phyloP scores from a whole-genome alignment of 2,888 invertebrate species.

The Clusia tigrina region DNA sequence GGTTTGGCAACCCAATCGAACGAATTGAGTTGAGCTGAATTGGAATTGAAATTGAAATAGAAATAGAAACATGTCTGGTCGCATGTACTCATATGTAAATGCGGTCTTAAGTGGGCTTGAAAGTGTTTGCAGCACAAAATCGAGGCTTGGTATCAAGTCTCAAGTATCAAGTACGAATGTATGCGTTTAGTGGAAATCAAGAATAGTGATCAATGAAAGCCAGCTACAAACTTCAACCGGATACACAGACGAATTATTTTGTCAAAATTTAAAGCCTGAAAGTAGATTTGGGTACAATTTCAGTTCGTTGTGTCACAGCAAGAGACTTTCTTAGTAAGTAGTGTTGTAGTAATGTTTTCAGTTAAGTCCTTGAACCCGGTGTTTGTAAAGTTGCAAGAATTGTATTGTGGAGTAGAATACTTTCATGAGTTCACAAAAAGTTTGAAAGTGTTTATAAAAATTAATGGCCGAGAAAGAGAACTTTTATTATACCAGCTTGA shows the following conservation, averaged over 20 bases:
- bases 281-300: too few species aligned
- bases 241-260: not conserved
- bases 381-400: too few species aligned
- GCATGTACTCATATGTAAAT: not conserved
- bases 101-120: slow-evolving; percentile 5
- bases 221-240: slow-evolving; percentile 5
- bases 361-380: too few species aligned
- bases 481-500: too few species aligned
- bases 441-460: too few species aligned
- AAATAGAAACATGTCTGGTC: not conserved
- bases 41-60: not conserved
- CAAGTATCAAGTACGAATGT: not conserved
- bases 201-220: not conserved
- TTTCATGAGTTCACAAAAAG: too few species aligned
- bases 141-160: slow-evolving; percentile 6
- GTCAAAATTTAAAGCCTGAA: too few species aligned
- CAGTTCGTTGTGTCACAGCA: too few species aligned
- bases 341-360: too few species aligned
- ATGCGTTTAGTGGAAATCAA: not conserved
- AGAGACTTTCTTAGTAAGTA: too few species aligned
- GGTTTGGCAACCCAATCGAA: not conserved
- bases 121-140: not conserved
- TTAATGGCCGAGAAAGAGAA: too few species aligned
- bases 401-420: too few species aligned
- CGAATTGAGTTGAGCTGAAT: slow-evolving; percentile 6